Conservation (phyloP, 2,888 invertebrate species). For the Callimorpha dominula region DNA sequence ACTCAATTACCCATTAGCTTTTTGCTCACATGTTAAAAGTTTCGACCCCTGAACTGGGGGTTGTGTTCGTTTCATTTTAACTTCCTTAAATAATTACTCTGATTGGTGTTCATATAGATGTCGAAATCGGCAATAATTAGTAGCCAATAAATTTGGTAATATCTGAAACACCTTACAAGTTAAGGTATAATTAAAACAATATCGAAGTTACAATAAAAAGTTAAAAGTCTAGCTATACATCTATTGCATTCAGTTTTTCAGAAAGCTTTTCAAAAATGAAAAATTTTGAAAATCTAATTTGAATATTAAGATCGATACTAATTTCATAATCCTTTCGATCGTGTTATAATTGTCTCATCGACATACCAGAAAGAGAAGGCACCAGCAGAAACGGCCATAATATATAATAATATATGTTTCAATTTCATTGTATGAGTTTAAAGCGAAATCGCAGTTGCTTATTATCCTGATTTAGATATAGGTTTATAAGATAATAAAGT, state of each 20-base stretch:
- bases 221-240: too few relatives aligned
- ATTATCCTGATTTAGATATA: too few relatives aligned
- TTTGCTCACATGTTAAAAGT: slow-evolving; percentile 9
- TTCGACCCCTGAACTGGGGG: not conserved
- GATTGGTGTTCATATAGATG: not conserved
- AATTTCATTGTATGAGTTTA: not conserved
- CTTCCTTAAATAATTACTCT: not conserved
- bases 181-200: too few relatives aligned
- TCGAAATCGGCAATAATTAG: not conserved
- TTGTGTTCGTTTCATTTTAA: not conserved
- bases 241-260: too few relatives aligned
- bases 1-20: slow-evolving; percentile 8
- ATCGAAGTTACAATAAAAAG: too few relatives aligned
- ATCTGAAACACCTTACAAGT: too few relatives aligned
- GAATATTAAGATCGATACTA: not conserved
- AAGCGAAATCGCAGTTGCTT: too few relatives aligned
- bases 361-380: not conserved
- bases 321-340: too few relatives aligned
- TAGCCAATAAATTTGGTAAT: too few relatives aligned
- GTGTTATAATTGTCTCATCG: not conserved
- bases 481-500: too few relatives aligned
- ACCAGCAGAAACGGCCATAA: not conserved
- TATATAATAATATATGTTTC: not conserved
- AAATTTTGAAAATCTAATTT: not conserved
- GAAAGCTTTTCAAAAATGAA: too few relatives aligned